Base-by-base conservation (phyloP, 2,797 vertebrate genomes). In the Pelochelys cantorii region DNA sequence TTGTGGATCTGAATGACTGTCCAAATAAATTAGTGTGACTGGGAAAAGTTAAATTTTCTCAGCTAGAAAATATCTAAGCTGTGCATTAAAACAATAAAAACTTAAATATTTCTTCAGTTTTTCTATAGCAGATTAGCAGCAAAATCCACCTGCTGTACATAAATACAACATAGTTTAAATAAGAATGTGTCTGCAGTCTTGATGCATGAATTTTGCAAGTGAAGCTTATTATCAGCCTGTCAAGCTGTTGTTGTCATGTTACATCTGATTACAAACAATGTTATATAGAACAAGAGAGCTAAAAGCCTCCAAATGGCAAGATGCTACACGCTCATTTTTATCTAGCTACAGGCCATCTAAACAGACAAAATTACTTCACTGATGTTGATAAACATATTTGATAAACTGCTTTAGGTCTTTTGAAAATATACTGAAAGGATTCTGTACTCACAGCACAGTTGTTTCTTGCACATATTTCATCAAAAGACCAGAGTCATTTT, bases 171-270 rank as follows among this genome's bases (percentile, higher is more conserved):
- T 56, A 88, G 81, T 57, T 96, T 93, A 91, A 95, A 93, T 88
- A 95, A 92, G 95, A 95, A 91, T n/a, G 83, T 92, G 86, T 96
- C 93, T 88, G 80, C 81, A 90, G 77, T 88, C 86, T 85, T 91
- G 89, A 79, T 81, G 53, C 71, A 86, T 81, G 59, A 88, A 86
- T 94, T 94, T 91, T 94, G 54, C 88, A 92, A 96, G 89, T 90
- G 83, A 95, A 95, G 86, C 89, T 81, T 94, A 93, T 96, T 89
- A 95, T 92, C 90, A 93, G 59, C 83, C 85, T 90, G 91, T 96
- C 94, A 95, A 87, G 93, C 84, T 96, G 87, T 54, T 95, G 86
- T 86, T 95, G 97, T 95, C 95, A 89, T 31, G 81, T 95, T 95
- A 89, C 93, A 94, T 96, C 85, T 92, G 86, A 92, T 95, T 88